Base-by-base conservation (phyloP, 2,888 invertebrate species). In the Alloscopus bannaensis region DNA sequence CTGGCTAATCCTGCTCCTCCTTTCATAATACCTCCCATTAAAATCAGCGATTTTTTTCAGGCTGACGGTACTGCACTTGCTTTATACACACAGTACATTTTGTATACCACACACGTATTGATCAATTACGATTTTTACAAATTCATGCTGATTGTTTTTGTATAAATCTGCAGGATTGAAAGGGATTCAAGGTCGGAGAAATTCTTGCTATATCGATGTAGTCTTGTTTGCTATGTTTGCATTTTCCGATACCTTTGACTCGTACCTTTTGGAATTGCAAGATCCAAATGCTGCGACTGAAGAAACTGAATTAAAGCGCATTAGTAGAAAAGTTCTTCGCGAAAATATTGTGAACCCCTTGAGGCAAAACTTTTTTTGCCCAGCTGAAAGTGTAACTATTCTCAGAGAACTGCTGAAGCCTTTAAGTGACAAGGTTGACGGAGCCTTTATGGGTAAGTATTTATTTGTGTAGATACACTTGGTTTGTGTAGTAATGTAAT, bases 201-300 rank as follows among this genome's bases (percentile, higher is more conserved):
- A 83, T 50, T 79, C 79, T 0, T 83, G 83, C 18, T 83, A 83
- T 24, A 80, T 81, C n/a, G 83, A 83, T 47, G 83, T 83, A 16
- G 83, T 81, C 0, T 36, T 83, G 6, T 83, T 83, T 52, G 76
- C 83, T 4, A 68, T 83, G 77, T 83, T 83, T 47, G 83, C 81
- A 4, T 83, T 83, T 50, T 80, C 83, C 3, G 81, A 83, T 20
- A 68, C 52, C 16, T 83, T 83, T 52, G 83, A 83, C 45, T 45
- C 71, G 0, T 70, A 62, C 8, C 76, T 83, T 57, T 31, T 83
- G 31, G 80, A 75, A 29, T 22, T 80, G 50, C 65, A 65, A 36
- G 76, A 70, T 45, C 75, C 62, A 18, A 64, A 47, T 26, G 22
- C n/a, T 18, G 71, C 40, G 29, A 50, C 24, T 16, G 65, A 79